Evolutionary conservation across 2,113 vertebrate genomes (phyloP).

Genomic region (Sebastes schlegelii): DNA sequence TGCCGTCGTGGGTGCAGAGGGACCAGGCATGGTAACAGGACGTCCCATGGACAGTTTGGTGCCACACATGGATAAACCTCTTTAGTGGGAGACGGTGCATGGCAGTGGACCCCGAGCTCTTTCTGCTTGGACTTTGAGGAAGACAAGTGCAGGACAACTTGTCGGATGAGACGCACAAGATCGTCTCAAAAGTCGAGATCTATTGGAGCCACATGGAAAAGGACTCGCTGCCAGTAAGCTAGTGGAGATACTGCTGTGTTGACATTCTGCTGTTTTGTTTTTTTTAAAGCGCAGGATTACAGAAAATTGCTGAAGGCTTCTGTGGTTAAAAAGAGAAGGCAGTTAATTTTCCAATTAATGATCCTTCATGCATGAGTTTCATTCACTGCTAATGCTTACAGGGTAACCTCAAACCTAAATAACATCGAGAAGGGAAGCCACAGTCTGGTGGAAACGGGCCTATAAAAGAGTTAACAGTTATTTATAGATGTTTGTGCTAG

Average conservation of each 20-base stretch:
- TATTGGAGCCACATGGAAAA: background rate
- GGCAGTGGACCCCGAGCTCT: conserved; percentile 25
- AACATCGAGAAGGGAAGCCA: background rate
- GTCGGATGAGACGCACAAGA: conserved; percentile 24
- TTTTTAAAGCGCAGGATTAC: background rate
- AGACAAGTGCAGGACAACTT: conserved; percentile 10
- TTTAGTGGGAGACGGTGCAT: conserved; percentile 46
- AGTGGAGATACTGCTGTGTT: background rate
- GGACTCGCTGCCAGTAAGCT: conserved; percentile 52
- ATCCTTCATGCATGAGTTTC: background rate
- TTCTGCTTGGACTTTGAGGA: conserved; percentile 21
- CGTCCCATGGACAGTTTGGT: conserved; percentile 33
- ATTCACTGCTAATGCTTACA: conserved; percentile 3
- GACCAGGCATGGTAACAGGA: conserved; percentile 36
- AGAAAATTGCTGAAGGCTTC: background rate
- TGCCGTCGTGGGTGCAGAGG: background rate
- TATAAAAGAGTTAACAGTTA: conserved; percentile 11
- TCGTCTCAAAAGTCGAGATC: conserved; percentile 22
- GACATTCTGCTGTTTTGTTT: background rate
- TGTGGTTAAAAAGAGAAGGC: background rate
- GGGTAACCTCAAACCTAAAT: conserved; percentile 8
- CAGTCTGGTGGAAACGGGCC: background rate
- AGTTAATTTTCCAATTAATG: background rate
- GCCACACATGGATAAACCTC: conserved; percentile 66
- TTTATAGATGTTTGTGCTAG: conserved; percentile 19